phyloP scores from a whole-genome alignment of 1,140 invertebrate species.

The Drosophila sproati region DNA sequence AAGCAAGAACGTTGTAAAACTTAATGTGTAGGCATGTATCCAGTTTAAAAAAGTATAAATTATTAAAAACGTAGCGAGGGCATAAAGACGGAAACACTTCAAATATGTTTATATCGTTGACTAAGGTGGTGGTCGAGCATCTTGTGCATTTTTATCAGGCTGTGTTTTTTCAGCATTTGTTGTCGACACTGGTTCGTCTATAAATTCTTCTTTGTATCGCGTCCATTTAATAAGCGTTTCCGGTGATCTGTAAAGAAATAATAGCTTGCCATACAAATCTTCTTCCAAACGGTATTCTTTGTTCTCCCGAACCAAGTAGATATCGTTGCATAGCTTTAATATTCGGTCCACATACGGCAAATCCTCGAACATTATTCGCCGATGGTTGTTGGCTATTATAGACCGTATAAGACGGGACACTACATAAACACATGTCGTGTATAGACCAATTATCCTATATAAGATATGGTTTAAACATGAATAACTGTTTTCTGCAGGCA shows the following conservation, averaged over 20 bases:
- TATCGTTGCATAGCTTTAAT: constrained; percentile 96
- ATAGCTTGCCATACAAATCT: constrained; percentile 98
- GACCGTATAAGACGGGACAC: constrained; percentile 93
- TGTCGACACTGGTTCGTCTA: constrained; percentile 13
- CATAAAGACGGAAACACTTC: neutral
- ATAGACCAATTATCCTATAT: constrained; percentile 96
- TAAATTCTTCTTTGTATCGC: constrained; percentile 58
- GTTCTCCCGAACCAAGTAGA: constrained; percentile 98
- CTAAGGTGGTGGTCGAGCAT: neutral
- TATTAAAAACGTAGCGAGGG: too few relatives aligned
- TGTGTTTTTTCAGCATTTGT: neutral
- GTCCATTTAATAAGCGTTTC: constrained; percentile 99
- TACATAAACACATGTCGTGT: constrained; percentile 97
- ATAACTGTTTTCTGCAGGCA: too few relatives aligned
- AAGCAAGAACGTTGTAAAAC: too few relatives aligned
- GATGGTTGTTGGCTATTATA: constrained; percentile 90
- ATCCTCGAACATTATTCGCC: constrained; percentile 98
- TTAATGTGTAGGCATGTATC: too few relatives aligned
- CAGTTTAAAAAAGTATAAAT: too few relatives aligned
- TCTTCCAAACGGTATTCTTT: constrained; percentile 97
- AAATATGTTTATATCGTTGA: neutral
- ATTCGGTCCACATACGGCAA: constrained; percentile 97
- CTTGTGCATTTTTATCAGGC: neutral
- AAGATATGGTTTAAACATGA: constrained; percentile 37
- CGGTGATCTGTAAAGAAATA: constrained; percentile 98